Percentiles rank a stretch among this genome's conserved stretches.
These are phyloP conservation scores for Microcebus lehilahytsara DNA, from an alignment of 2,113 vertebrate genomes.

Conservation along the genomic window DNA sequence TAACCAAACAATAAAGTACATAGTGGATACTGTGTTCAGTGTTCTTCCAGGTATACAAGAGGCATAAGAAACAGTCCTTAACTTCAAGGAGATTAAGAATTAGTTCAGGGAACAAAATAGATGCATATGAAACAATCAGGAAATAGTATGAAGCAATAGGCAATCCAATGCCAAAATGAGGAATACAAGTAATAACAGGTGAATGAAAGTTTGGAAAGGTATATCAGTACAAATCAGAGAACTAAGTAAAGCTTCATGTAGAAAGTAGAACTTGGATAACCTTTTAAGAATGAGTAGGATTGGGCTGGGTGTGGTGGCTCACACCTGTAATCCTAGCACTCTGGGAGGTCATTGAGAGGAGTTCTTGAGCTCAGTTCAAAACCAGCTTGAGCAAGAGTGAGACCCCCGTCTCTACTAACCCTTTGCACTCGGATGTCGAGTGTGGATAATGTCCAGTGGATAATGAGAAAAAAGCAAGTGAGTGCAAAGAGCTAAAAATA, in stretches of 20 bases:
- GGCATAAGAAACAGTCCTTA: background rate
- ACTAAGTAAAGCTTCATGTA: background rate
- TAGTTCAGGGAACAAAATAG: background rate
- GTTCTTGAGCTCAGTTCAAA: too few species aligned
- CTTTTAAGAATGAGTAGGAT: background rate
- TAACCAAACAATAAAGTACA: background rate
- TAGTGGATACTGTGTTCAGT: background rate
- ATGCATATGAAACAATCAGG: background rate
- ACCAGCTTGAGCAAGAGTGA: too few species aligned
- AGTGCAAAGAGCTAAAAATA: too few species aligned
- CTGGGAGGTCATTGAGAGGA: too few species aligned
- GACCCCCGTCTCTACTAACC: too few species aligned
- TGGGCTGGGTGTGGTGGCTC: background rate
- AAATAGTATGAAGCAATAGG: background rate
- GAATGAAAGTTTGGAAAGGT: background rate
- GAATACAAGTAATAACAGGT: background rate
- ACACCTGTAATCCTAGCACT: too few species aligned
- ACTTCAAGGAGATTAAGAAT: background rate
- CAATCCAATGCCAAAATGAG: slow-evolving; percentile 11
- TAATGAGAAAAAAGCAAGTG: too few species aligned
- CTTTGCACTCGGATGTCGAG: too few species aligned
- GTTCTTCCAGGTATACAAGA: background rate
- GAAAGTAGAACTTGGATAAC: background rate
- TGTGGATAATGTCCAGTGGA: too few species aligned
- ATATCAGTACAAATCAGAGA: background rate